Percentiles rank a stretch among this genome's conserved stretches.
Conservation (phyloP, 2,888 invertebrate species). For the Dromius quadrimaculatus region DNA sequence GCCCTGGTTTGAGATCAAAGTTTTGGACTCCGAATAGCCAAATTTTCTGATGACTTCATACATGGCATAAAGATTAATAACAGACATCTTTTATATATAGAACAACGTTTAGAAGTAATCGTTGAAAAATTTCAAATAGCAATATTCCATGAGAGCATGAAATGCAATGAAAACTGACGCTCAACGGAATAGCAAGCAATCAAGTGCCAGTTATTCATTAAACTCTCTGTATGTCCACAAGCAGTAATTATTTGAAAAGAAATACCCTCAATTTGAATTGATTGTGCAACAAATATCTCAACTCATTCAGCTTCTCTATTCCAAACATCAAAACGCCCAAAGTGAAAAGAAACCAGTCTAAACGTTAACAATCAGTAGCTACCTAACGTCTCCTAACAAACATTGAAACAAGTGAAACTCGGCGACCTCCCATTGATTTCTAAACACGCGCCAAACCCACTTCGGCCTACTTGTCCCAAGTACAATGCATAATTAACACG, state of each 20-base stretch:
- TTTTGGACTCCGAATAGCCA: constrained; percentile 92
- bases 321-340: not conserved
- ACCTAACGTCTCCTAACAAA: constrained; percentile 3
- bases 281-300: not conserved
- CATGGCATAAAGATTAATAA: too few relatives aligned
- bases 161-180: too few relatives aligned
- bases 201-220: too few relatives aligned
- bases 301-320: not conserved
- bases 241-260: too few relatives aligned
- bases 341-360: not conserved
- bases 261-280: too few relatives aligned
- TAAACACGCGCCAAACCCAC: constrained; percentile 10
- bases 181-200: too few relatives aligned
- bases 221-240: too few relatives aligned
- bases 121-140: too few relatives aligned
- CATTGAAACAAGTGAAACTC: constrained; percentile 2
- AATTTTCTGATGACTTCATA: constrained; percentile 86
- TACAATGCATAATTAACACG: constrained; percentile 29
- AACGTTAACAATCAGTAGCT: constrained; percentile 11
- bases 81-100: too few relatives aligned
- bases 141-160: too few relatives aligned
- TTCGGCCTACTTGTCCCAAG: not conserved
- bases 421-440: constrained; percentile 13
- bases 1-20: too few relatives aligned
- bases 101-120: too few relatives aligned